A percentile compares a stretch with the other conserved stretches of the same genome.
phyloP scores from a whole-genome alignment of 2,797 vertebrate species.

The Myotis findleyi region DNA sequence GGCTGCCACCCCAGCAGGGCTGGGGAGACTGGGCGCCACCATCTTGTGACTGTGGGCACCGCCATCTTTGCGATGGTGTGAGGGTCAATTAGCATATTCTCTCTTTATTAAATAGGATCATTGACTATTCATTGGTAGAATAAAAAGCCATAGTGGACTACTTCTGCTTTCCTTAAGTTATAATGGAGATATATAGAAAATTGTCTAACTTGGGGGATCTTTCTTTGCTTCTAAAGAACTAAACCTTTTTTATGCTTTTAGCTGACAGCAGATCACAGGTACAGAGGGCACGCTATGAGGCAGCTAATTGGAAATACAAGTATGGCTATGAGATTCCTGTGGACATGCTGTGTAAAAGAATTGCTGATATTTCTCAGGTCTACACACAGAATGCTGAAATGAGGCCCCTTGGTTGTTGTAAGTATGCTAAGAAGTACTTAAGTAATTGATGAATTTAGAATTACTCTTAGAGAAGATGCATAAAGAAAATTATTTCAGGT shows the following conservation, averaged over 20 bases:
- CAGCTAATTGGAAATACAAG: constrained; percentile 99
- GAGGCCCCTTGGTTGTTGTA: constrained; percentile 98
- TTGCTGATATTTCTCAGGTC: constrained; percentile 98
- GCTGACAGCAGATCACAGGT: constrained; percentile 98
- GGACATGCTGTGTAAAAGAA: constrained; percentile 98
- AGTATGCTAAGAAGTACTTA: constrained; percentile 83
- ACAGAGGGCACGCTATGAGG: constrained; percentile 97
- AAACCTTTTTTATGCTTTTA: constrained; percentile 78
- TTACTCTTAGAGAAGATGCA: background rate
- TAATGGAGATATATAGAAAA: background rate
- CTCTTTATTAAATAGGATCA: background rate
- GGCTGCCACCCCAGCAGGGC: too few relatives aligned
- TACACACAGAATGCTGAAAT: constrained; percentile 99
- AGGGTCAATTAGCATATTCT: too few relatives aligned
- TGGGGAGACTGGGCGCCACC: too few relatives aligned
- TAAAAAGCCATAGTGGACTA: background rate
- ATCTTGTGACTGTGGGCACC: too few relatives aligned
- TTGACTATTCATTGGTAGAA: background rate
- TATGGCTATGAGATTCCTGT: constrained; percentile 99
- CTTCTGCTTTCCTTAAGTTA: constrained; percentile 2
- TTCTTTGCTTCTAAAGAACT: constrained; percentile 47
- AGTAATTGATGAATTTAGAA: constrained; percentile 55
- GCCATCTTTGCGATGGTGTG: too few relatives aligned
- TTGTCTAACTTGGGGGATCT: constrained; percentile 16
- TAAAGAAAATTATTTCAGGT: constrained; percentile 23